Conservation (phyloP, 53 echinoderm and acorn worm genomes). For the Stichopus horrens region DNA sequence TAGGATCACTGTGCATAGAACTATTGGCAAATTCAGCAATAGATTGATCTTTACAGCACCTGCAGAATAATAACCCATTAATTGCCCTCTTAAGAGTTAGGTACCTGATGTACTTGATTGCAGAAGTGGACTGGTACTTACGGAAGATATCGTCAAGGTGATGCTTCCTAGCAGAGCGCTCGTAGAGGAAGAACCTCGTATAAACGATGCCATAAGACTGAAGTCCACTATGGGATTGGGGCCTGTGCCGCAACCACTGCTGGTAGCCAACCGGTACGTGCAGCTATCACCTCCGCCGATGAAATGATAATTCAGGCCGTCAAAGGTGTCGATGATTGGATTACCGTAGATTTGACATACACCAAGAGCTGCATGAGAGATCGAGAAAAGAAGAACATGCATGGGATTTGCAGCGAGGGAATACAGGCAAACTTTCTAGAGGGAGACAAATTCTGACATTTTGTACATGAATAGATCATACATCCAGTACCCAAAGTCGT, state of each 20-base stretch:
- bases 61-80: too few relatives aligned
- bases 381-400: neutral
- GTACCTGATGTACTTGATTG: too few relatives aligned
- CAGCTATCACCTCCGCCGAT: conserved; percentile 20
- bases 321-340: conserved; percentile 27
- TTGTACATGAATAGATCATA: too few relatives aligned
- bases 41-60: too few relatives aligned
- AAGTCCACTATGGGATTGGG: neutral
- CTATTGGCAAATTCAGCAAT: too few relatives aligned
- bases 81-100: too few relatives aligned
- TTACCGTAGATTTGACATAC: conserved; percentile 20
- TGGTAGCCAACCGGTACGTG: neutral
- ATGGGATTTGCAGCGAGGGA: too few relatives aligned
- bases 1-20: too few relatives aligned
- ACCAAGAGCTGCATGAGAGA: neutral
- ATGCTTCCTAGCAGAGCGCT: conserved; percentile 14
- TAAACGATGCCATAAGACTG: neutral
- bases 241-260: neutral
- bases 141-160: neutral
- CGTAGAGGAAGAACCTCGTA: neutral
- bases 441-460: too few relatives aligned
- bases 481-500: too few relatives aligned
- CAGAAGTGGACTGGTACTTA: too few relatives aligned
- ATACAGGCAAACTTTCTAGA: too few relatives aligned
- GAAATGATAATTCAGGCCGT: conserved; percentile 5